Conservation (phyloP, 2,888 invertebrate species). For the Ochropacha duplaris region DNA sequence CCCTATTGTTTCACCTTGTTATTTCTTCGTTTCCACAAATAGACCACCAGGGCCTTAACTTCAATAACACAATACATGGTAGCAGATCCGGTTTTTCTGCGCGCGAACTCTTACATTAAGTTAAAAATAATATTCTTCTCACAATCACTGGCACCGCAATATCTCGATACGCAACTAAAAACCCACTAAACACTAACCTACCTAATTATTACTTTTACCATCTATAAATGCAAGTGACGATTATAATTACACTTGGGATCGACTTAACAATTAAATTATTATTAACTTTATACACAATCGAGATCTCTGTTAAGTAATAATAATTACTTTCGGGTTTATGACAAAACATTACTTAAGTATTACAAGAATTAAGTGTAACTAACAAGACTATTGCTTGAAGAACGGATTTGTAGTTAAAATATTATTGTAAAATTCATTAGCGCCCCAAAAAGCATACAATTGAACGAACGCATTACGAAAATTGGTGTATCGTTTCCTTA, state of each 20-base stretch:
- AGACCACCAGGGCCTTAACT: neutral
- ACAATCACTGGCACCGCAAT: constrained; percentile 8
- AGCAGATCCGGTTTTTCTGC: neutral
- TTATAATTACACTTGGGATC: constrained; percentile 21
- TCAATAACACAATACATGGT: neutral
- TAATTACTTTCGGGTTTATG: constrained; percentile 13
- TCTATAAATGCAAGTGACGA: constrained; percentile 30
- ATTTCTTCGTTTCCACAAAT: neutral
- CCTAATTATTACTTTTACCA: constrained; percentile 20
- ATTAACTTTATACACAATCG: constrained; percentile 26
- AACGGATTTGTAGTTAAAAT: neutral
- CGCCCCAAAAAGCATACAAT: neutral
- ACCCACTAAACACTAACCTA: neutral
- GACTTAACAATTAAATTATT: constrained; percentile 16
- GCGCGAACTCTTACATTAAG: neutral
- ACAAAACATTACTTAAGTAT: constrained; percentile 3
- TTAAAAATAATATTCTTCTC: neutral
- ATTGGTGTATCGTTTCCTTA: neutral
- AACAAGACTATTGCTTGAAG: neutral
- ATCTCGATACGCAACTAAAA: neutral
- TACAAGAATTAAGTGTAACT: neutral
- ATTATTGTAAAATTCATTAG: neutral
- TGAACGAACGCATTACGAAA: neutral
- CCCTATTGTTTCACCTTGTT: no score
- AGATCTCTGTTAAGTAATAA: constrained; percentile 31